Conservation (phyloP, 92 coral and sea anemone genomes). For the Epizoanthus scotinus region DNA sequence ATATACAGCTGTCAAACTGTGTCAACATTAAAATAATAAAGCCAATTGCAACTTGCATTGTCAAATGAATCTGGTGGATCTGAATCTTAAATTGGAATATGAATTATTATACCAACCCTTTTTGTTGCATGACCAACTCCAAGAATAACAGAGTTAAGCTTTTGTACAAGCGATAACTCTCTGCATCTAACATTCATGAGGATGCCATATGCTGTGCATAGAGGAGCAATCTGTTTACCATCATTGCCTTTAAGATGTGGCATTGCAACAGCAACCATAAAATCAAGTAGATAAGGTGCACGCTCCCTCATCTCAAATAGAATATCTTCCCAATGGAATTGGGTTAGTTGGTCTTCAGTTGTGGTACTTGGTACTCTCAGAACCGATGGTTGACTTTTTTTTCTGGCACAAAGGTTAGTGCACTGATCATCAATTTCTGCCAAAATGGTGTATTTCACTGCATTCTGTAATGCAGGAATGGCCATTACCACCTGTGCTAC, state of each 20-base stretch:
- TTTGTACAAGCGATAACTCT: conserved; percentile 49
- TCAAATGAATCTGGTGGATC: too few species aligned
- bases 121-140: conserved; percentile 44
- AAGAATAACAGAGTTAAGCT: conserved; percentile 42
- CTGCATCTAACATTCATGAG: conserved; percentile 52
- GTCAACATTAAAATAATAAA: too few species aligned
- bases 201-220: conserved; percentile 51
- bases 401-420: conserved; percentile 40
- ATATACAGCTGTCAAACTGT: too few species aligned
- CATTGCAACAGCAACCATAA: conserved; percentile 44
- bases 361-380: conserved; percentile 30
- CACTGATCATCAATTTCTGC: conserved; percentile 42
- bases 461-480: conserved; percentile 34
- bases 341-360: conserved; percentile 5
- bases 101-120: conserved; percentile 5
- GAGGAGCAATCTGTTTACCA: conserved; percentile 37
- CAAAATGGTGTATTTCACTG: conserved; percentile 13
- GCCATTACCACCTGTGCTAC: conserved; percentile 44
- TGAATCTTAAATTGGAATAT: too few species aligned
- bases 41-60: too few species aligned
- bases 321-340: conserved; percentile 44
- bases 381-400: conserved; percentile 47
- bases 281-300: conserved; percentile 60
- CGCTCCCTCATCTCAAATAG: conserved; percentile 55
- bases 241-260: conserved; percentile 41